Percentiles rank a stretch among this genome's conserved stretches.
phyloP scores from a whole-genome alignment of 2,797 vertebrate genomes.

The Danio kyathit region DNA sequence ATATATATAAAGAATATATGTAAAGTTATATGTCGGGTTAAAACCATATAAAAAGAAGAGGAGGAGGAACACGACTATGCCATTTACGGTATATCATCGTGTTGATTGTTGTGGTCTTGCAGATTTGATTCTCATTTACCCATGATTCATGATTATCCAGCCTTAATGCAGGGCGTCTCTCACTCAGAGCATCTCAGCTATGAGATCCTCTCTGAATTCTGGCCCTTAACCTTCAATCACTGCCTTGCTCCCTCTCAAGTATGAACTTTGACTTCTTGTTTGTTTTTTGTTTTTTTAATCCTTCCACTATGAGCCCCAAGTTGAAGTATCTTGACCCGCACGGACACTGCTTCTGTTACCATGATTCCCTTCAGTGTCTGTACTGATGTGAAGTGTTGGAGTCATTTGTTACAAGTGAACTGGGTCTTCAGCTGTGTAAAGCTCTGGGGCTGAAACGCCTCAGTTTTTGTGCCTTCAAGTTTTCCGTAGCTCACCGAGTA shows the following conservation, averaged over 20 bases:
- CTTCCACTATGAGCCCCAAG: slow-evolving; percentile 4
- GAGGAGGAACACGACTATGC: slow-evolving; percentile 56
- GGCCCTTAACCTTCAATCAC: slow-evolving; percentile 55
- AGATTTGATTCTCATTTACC: slow-evolving; percentile 22
- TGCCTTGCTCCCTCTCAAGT: slow-evolving; percentile 50
- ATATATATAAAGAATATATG: slow-evolving; percentile 32
- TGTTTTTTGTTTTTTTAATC: not conserved
- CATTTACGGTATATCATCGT: slow-evolving; percentile 66
- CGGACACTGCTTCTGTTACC: slow-evolving; percentile 16
- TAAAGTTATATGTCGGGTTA: slow-evolving; percentile 61
- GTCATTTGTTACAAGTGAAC: slow-evolving; percentile 24
- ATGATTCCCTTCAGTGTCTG: slow-evolving; percentile 19
- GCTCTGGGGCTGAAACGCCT: slow-evolving; percentile 72
- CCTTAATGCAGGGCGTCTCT: slow-evolving; percentile 49
- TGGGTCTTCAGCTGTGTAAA: slow-evolving; percentile 54
- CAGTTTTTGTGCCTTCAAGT: slow-evolving; percentile 84
- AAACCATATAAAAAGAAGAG: slow-evolving; percentile 60
- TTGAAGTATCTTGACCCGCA: slow-evolving; percentile 14
- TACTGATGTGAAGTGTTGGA: slow-evolving; percentile 31
- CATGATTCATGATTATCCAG: slow-evolving; percentile 25
- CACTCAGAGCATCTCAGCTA: slow-evolving; percentile 40
- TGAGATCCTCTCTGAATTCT: slow-evolving; percentile 47
- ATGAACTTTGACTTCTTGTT: not conserved
- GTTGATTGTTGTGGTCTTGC: slow-evolving; percentile 56
- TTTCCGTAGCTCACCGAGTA: slow-evolving; percentile 73